Conservation (phyloP, 2,888 invertebrate genomes). For the Orthosia gothica region DNA sequence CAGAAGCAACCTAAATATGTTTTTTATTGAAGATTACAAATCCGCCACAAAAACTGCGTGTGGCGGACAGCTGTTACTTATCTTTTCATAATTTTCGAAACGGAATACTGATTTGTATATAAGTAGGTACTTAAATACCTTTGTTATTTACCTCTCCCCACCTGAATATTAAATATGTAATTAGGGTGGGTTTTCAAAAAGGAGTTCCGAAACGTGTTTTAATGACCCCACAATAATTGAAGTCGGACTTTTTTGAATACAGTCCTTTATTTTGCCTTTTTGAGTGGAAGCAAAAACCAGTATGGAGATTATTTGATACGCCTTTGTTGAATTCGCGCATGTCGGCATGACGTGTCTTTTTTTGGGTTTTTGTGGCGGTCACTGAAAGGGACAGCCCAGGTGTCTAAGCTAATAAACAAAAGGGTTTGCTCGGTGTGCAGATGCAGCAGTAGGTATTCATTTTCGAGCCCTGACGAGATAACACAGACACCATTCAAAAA, state of each 20-base stretch:
- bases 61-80: constrained; percentile 59
- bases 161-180: constrained; percentile 50
- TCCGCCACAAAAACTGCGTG: constrained; percentile 48
- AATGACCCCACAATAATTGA: constrained; percentile 38
- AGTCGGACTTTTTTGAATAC: constrained; percentile 38
- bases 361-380: constrained; percentile 28
- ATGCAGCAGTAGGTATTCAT: constrained; percentile 41
- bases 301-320: constrained; percentile 30
- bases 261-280: constrained; percentile 26
- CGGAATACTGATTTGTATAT: constrained; percentile 40
- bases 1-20: constrained; percentile 47
- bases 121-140: constrained; percentile 51
- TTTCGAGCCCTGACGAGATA: neutral
- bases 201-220: constrained; percentile 39
- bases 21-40: constrained; percentile 64
- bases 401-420: constrained; percentile 39
- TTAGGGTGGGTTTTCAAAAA: constrained; percentile 45
- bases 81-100: constrained; percentile 58
- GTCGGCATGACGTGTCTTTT: constrained; percentile 35
- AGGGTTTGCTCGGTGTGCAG: constrained; percentile 27
- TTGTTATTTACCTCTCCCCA: constrained; percentile 44
- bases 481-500: neutral
- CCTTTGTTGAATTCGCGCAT: constrained; percentile 46
- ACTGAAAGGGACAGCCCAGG: constrained; percentile 27
- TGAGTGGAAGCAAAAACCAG: constrained; percentile 39